Evolutionary conservation across 2,797 vertebrate genomes (phyloP).

Genomic region (Falco peregrinus): DNA sequence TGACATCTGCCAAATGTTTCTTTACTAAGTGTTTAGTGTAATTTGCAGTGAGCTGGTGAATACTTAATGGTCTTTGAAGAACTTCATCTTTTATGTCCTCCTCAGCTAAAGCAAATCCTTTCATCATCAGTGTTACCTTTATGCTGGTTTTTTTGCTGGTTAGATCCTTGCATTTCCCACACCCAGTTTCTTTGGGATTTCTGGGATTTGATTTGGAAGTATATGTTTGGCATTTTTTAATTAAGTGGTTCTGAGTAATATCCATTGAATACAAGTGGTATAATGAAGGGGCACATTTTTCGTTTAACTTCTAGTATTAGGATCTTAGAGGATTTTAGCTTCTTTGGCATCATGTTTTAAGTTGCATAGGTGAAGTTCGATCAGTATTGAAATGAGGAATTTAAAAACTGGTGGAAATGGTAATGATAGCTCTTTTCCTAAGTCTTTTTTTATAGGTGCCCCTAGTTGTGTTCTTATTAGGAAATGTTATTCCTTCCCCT

Average conservation of each 20-base stretch:
- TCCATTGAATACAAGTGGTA: background rate
- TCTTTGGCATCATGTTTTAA: background rate
- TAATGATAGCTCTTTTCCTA: background rate
- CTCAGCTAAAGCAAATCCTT: slow-evolving; percentile 46
- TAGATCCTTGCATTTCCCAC: background rate
- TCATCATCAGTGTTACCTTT: slow-evolving; percentile 32
- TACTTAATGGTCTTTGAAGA: slow-evolving; percentile 42
- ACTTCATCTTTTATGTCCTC: slow-evolving; percentile 63
- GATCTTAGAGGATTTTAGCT: background rate
- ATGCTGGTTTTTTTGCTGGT: background rate
- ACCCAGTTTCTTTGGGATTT: slow-evolving; percentile 17
- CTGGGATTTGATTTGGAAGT: slow-evolving; percentile 2
- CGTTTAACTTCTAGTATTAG: background rate
- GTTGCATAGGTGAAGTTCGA: background rate
- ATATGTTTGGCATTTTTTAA: background rate
- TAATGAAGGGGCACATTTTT: background rate
- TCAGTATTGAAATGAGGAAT: background rate
- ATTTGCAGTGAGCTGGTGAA: slow-evolving; percentile 60
- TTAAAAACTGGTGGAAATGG: background rate
- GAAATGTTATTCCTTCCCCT: background rate
- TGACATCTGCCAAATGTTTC: slow-evolving; percentile 66
- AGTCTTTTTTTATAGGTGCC: background rate
- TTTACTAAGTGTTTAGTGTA: slow-evolving; percentile 57
- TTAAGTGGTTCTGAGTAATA: slow-evolving; percentile 2
- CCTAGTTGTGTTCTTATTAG: background rate